phyloP scores from a whole-genome alignment of 2,888 invertebrate genomes.

The Elmis aenea region DNA sequence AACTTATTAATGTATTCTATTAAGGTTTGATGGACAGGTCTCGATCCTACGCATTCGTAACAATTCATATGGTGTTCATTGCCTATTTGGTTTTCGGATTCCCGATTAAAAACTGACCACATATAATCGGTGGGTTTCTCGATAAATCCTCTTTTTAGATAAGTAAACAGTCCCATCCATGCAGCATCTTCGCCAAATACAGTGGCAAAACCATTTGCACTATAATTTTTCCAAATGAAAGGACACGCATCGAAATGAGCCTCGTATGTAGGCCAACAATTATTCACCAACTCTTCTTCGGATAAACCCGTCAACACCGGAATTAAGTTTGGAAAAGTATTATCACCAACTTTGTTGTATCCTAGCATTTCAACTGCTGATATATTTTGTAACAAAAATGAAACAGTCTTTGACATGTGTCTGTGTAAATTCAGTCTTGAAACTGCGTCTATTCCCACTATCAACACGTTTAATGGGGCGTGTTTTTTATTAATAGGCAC shows the following conservation, averaged over 20 bases:
- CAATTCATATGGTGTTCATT: slow-evolving; percentile 61
- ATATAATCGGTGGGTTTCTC: slow-evolving; percentile 83
- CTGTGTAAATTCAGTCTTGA: slow-evolving; percentile 81
- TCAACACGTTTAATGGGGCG: slow-evolving; percentile 62
- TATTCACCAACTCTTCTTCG: slow-evolving; percentile 57
- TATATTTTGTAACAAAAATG: slow-evolving; percentile 54
- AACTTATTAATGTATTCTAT: slow-evolving; percentile 67
- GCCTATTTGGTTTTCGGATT: slow-evolving; percentile 63
- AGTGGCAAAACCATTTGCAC: slow-evolving; percentile 67
- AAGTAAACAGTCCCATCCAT: slow-evolving; percentile 75
- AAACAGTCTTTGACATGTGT: slow-evolving; percentile 70
- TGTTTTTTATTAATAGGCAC: background rate
- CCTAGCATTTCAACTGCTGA: slow-evolving; percentile 75
- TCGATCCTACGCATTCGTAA: slow-evolving; percentile 64
- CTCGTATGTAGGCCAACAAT: slow-evolving; percentile 54
- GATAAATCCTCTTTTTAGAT: slow-evolving; percentile 68
- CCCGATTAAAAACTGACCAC: slow-evolving; percentile 66
- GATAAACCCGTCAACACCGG: slow-evolving; percentile 72
- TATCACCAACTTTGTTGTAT: slow-evolving; percentile 91
- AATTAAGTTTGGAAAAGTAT: slow-evolving; percentile 86
- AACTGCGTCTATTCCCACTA: slow-evolving; percentile 81
- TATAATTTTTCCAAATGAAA: slow-evolving; percentile 80
- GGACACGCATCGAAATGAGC: slow-evolving; percentile 71
- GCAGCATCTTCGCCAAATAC: slow-evolving; percentile 80
- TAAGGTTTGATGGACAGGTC: slow-evolving; percentile 65